Percentiles rank a stretch among this genome's conserved stretches.
phyloP scores from a whole-genome alignment of 2,113 vertebrate genomes.

The Ceyx melanurus region DNA sequence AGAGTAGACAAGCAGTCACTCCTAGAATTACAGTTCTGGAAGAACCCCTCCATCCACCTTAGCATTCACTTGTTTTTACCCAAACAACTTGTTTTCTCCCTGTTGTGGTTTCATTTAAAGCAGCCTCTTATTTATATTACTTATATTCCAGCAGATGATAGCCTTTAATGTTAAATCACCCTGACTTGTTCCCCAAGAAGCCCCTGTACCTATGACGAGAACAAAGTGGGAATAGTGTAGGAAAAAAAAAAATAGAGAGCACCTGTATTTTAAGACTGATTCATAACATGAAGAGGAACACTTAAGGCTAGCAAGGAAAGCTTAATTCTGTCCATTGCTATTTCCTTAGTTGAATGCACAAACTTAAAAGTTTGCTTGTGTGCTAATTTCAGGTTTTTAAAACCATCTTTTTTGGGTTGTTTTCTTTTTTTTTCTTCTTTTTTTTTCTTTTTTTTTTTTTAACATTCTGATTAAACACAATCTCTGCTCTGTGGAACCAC shows the following conservation, averaged over 20 bases:
- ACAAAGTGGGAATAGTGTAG: not conserved
- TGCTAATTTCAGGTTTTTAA: not conserved
- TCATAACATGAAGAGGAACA: not conserved
- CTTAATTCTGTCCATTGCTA: not conserved
- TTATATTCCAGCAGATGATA: not conserved
- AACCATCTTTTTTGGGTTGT: not conserved
- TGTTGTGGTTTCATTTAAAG: not conserved
- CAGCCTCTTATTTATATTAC: not conserved
- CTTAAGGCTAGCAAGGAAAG: not conserved
- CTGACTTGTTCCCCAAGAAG: not conserved
- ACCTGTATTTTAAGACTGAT: not conserved
- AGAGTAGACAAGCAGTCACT: not conserved
- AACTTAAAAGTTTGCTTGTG: not conserved
- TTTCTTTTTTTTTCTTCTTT: not conserved
- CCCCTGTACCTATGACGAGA: not conserved
- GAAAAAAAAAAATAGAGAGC: not conserved
- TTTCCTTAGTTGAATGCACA: not conserved
- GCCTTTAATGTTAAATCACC: not conserved
- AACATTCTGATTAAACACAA: not conserved
- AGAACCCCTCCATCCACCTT: not conserved
- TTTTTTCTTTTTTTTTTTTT: not conserved
- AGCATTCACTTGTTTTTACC: not conserved
- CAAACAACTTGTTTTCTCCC: not conserved
- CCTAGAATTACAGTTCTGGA: fast-evolving
- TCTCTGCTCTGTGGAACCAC: not conserved